These are phyloP conservation scores for Stictonetta naevosa DNA, from an alignment of 2,113 vertebrate species.

Conservation along the genomic window DNA sequence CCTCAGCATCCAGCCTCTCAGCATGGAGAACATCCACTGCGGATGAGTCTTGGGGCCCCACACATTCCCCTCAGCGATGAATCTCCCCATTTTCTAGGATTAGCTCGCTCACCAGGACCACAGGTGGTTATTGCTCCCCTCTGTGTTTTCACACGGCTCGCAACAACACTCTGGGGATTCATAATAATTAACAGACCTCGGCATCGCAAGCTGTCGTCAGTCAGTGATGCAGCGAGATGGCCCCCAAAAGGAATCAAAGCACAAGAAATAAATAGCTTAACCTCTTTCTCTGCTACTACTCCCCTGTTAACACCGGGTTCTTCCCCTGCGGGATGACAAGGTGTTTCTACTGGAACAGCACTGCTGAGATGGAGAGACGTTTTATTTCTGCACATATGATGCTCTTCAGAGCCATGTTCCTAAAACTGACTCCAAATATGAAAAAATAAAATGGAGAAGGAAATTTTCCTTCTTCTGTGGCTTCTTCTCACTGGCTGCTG, in stretches of 20 bases:
- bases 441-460: neutral
- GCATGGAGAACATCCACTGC: fast-evolving
- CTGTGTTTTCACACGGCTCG: neutral
- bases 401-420: neutral
- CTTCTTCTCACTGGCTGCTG: neutral
- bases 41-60: neutral
- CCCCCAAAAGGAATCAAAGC: neutral
- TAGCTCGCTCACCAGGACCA: neutral
- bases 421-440: neutral
- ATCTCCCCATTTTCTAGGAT: neutral
- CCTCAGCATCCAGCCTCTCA: neutral
- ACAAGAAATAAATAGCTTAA: neutral
- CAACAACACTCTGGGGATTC: neutral
- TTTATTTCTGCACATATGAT: fast-evolving
- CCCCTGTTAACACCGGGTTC: neutral
- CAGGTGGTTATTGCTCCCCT: conserved; percentile 24
- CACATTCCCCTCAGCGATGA: neutral
- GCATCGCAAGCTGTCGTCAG: neutral
- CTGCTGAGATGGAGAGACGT: neutral
- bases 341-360: neutral
- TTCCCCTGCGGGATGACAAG: neutral
- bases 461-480: neutral
- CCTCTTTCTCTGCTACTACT: neutral
- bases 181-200: neutral
- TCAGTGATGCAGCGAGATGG: neutral